These are phyloP conservation scores for Tenthredo amoena DNA, from an alignment of 2,888 invertebrate species.

Conservation along the genomic window DNA sequence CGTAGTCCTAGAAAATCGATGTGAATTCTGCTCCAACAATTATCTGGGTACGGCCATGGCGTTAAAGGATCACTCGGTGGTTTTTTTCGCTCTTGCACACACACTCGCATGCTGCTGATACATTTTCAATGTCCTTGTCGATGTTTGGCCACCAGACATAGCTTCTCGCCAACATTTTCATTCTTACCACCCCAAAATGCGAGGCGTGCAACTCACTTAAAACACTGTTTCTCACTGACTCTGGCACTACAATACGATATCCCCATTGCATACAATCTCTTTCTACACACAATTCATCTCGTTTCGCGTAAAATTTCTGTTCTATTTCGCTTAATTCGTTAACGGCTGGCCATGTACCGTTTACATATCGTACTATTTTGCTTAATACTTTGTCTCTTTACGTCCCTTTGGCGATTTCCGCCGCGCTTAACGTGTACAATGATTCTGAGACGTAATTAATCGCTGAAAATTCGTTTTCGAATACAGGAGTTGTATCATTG, in stretches of 20 bases:
- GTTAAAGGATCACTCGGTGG: slow-evolving; percentile 47
- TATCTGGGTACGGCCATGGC: slow-evolving; percentile 55
- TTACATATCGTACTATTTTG: slow-evolving; percentile 51
- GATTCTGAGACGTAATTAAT: no score
- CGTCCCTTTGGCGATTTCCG: background rate
- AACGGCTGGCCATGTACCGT: slow-evolving; percentile 16
- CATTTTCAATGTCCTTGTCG: slow-evolving; percentile 52
- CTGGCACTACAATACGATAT: slow-evolving; percentile 14
- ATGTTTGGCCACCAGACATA: slow-evolving; percentile 57
- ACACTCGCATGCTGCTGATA: slow-evolving; percentile 45
- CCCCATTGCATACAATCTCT: slow-evolving; percentile 5
- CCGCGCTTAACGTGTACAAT: no score
- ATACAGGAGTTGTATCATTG: slow-evolving; percentile 36
- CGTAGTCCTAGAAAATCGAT: slow-evolving; percentile 54
- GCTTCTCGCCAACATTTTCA: slow-evolving; percentile 47
- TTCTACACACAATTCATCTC: slow-evolving; percentile 30
- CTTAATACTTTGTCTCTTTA: background rate
- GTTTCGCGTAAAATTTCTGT: slow-evolving; percentile 25
- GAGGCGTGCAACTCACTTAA: background rate
- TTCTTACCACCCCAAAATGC: background rate
- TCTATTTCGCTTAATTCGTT: slow-evolving; percentile 9
- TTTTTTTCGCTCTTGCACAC: slow-evolving; percentile 52
- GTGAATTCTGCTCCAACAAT: slow-evolving; percentile 52
- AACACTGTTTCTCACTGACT: background rate
- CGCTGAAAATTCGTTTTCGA: no score